A percentile compares a stretch with the other conserved stretches of the same genome.
These are phyloP conservation scores for Microctonus brassicae DNA, from an alignment of 2,888 invertebrate species.

Conservation along the genomic window DNA sequence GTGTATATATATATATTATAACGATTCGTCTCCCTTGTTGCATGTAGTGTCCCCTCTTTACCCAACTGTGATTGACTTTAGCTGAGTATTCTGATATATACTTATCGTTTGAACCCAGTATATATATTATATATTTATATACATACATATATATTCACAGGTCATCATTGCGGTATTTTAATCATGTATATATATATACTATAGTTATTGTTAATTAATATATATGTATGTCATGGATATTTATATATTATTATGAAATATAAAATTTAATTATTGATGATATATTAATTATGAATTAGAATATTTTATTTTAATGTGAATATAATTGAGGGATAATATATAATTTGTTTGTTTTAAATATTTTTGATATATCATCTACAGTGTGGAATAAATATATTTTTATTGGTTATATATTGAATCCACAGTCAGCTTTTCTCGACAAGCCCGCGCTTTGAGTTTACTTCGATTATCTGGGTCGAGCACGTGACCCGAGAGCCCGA, in stretches of 20 bases:
- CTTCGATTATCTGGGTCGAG: slow-evolving; percentile 52
- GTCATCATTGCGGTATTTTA: too few relatives aligned
- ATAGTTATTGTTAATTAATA: too few relatives aligned
- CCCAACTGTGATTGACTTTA: neutral
- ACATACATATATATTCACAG: neutral
- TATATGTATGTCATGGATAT: too few relatives aligned
- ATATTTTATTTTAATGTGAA: too few relatives aligned
- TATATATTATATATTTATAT: neutral
- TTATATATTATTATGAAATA: too few relatives aligned
- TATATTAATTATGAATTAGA: too few relatives aligned
- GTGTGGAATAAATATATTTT: slow-evolving; percentile 25
- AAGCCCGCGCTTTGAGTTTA: slow-evolving; percentile 45
- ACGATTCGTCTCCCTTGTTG: slow-evolving; percentile 4
- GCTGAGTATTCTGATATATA: neutral
- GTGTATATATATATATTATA: slow-evolving; percentile 5
- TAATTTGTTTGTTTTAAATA: too few relatives aligned
- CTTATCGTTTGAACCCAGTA: neutral
- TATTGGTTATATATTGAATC: slow-evolving; percentile 33
- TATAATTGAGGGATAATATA: too few relatives aligned
- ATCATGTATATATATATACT: too few relatives aligned
- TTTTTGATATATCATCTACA: too few relatives aligned
- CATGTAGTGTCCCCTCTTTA: neutral
- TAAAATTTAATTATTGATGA: too few relatives aligned
- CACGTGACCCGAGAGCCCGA: slow-evolving; percentile 44
- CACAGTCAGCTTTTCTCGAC: slow-evolving; percentile 45